phyloP scores from a whole-genome alignment of 2,797 vertebrate genomes.

The Catamblyrhynchus diadema region DNA sequence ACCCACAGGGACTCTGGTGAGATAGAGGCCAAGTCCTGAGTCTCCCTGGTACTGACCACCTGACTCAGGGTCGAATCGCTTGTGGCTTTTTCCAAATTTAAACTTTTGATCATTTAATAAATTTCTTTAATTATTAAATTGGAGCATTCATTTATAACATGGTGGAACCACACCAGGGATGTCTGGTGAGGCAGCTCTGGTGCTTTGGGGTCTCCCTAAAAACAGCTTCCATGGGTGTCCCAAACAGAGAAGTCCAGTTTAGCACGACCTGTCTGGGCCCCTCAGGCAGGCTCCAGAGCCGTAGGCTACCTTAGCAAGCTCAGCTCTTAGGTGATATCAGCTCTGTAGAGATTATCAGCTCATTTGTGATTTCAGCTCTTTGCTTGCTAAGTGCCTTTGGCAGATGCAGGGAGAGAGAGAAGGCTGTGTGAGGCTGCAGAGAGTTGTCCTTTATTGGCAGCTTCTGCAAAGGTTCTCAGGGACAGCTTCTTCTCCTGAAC shows the following conservation, averaged over 20 bases:
- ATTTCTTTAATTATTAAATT: neutral
- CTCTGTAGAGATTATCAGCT: neutral
- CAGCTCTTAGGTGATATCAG: neutral
- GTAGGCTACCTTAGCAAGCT: neutral
- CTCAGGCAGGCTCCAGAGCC: neutral
- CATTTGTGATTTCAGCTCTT: neutral
- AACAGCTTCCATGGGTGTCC: rapidly evolving
- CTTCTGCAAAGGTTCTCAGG: no score
- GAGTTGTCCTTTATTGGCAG: no score
- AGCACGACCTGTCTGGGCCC: neutral
- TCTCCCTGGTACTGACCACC: rapidly evolving
- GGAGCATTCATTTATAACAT: neutral
- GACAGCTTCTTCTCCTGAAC: no score
- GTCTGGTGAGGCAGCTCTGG: neutral
- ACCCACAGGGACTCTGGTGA: neutral
- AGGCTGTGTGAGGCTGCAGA: no score
- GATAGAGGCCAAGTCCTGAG: neutral
- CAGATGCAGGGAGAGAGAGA: no score
- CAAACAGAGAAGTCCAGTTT: neutral
- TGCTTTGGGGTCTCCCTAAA: neutral
- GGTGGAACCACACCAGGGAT: neutral
- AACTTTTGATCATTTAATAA: neutral
- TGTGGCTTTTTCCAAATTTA: neutral
- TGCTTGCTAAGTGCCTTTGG: no score
- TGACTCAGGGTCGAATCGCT: neutral